Percentiles rank a stretch among this genome's conserved stretches.
These are phyloP conservation scores for Rhabdomys dilectus DNA, from an alignment of 2,113 vertebrate species.

Conservation along the genomic window DNA sequence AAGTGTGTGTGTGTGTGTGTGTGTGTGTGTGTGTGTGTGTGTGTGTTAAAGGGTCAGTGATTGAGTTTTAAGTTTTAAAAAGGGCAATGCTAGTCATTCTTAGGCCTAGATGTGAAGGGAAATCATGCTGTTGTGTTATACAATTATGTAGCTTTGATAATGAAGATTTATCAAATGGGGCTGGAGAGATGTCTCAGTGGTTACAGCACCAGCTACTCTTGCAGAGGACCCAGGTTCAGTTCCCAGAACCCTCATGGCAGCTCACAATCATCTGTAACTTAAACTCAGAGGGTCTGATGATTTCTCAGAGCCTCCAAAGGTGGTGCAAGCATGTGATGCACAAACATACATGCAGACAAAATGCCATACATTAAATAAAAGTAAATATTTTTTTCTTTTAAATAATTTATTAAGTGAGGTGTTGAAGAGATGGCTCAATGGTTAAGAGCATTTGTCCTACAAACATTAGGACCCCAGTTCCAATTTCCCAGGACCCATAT, in stretches of 20 bases:
- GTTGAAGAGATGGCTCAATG: not conserved
- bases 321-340: not conserved
- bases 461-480: not conserved
- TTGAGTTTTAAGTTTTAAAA: not conserved
- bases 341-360: not conserved
- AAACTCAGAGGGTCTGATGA: not conserved
- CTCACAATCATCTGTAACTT: not conserved
- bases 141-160: not conserved
- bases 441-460: not conserved
- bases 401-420: not conserved
- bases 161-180: not conserved
- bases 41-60: not conserved
- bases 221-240: not conserved
- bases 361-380: not conserved
- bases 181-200: not conserved
- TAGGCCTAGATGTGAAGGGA: not conserved
- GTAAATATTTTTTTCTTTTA: not conserved
- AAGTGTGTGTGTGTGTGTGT: too few species aligned
- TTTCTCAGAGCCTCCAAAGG: not conserved
- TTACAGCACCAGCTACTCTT: not conserved
- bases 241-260: not conserved
- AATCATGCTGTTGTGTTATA: not conserved
- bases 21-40: too few species aligned
- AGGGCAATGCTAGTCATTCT: not conserved
- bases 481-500: not conserved